Percentiles rank a stretch among this genome's conserved stretches.
These are phyloP conservation scores for Alligator mississippiensis DNA, from an alignment of 2,113 vertebrate genomes.

Conservation along the genomic window DNA sequence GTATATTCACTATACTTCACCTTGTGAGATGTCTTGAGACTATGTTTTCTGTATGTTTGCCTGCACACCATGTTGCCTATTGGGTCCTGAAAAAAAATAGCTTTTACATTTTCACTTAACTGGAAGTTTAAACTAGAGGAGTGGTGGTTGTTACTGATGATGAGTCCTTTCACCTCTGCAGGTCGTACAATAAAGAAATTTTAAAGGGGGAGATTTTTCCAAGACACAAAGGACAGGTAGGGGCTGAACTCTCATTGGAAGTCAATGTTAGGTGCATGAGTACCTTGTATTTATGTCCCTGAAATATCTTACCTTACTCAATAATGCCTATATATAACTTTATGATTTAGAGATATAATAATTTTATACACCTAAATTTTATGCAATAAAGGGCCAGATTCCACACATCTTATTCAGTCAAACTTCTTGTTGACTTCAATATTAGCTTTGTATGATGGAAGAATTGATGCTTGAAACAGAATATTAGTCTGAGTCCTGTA, in stretches of 20 bases:
- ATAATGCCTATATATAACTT: not conserved
- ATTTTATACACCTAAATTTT: not conserved
- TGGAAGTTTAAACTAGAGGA: not conserved
- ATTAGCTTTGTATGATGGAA: not conserved
- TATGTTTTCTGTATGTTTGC: not conserved
- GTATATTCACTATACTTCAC: not conserved
- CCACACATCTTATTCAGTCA: not conserved
- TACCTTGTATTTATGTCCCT: not conserved
- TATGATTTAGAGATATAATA: not conserved
- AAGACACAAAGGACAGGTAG: not conserved
- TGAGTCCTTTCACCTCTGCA: not conserved
- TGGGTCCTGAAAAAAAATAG: not conserved
- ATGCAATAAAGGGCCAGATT: not conserved
- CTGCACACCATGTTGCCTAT: not conserved
- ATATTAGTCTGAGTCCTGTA: not conserved
- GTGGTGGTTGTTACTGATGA: not conserved
- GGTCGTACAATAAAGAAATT: not conserved
- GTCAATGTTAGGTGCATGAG: not conserved
- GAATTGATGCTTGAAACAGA: not conserved
- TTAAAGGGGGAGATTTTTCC: not conserved
- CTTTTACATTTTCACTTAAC: not conserved
- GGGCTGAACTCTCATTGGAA: not conserved
- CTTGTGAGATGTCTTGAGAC: not conserved
- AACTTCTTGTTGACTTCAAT: not conserved
- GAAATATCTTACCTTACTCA: not conserved